These are phyloP conservation scores for Leguminivora glycinivorella DNA, from an alignment of 1,140 invertebrate species.

Conservation along the genomic window DNA sequence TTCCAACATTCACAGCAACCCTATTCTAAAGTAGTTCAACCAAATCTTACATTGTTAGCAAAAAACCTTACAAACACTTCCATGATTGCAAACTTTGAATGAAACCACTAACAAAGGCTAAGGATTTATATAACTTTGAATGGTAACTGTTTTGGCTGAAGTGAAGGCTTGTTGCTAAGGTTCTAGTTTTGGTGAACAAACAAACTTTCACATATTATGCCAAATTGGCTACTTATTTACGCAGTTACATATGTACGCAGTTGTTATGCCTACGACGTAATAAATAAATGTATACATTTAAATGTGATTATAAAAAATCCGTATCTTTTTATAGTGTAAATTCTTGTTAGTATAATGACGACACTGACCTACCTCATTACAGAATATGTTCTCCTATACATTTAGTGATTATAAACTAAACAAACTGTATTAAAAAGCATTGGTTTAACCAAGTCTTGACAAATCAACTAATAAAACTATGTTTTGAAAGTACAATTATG, in stretches of 20 bases:
- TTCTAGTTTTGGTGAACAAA: background rate
- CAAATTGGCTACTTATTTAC: conserved; percentile 12
- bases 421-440: too few species aligned
- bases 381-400: too few species aligned
- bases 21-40: background rate
- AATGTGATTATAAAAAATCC: background rate
- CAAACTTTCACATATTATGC: conserved; percentile 18
- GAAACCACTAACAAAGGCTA: background rate
- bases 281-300: background rate
- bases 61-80: conserved; percentile 1
- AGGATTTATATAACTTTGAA: conserved; percentile 14
- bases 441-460: too few species aligned
- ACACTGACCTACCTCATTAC: background rate
- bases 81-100: conserved; percentile 6
- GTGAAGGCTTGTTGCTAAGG: background rate
- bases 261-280: background rate
- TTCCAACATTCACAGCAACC: too few species aligned
- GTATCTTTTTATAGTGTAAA: background rate
- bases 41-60: background rate
- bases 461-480: too few species aligned
- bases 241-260: background rate
- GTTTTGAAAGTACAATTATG: too few species aligned
- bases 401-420: too few species aligned
- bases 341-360: background rate
- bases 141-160: background rate